Evolutionary conservation across 2,888 invertebrate species (phyloP).

Genomic region (Agonopterix subpropinquella): DNA sequence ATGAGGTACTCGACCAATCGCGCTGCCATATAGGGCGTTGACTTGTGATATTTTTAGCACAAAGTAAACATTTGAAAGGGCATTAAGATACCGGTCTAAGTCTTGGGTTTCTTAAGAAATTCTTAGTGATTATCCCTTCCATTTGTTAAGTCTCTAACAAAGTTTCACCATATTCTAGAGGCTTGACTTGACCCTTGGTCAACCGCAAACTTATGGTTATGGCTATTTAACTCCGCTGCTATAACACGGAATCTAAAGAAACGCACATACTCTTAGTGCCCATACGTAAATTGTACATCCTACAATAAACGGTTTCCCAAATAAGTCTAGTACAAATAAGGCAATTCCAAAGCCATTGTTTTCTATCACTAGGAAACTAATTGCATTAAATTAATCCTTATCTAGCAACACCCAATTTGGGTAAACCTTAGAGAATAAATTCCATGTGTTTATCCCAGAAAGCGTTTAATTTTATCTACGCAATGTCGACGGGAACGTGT

Average conservation of each 20-base stretch:
- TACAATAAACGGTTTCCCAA: background rate
- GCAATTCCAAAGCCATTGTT: conserved; percentile 23
- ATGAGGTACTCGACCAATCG: conserved; percentile 51
- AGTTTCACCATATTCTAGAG: no score
- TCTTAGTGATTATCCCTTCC: no score
- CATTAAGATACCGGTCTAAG: background rate
- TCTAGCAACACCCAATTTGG: conserved; percentile 13
- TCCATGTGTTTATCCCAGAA: conserved; percentile 16
- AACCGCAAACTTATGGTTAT: no score
- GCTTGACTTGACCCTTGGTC: no score
- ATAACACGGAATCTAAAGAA: no score
- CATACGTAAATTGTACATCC: background rate
- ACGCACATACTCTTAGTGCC: no score
- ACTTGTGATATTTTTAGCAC: conserved; percentile 47
- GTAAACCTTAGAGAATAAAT: conserved; percentile 13
- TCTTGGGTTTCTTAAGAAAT: no score
- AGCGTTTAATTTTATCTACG: conserved; percentile 20
- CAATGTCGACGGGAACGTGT: conserved; percentile 22
- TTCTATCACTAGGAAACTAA: conserved; percentile 14
- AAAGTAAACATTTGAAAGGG: conserved; percentile 22
- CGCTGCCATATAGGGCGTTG: conserved; percentile 47
- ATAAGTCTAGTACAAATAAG: conserved; percentile 17
- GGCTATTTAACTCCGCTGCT: no score
- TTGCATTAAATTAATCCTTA: conserved; percentile 20
- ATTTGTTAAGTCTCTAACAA: no score